Base-by-base conservation (phyloP, 1,140 invertebrate species). In the Leptestheria dahalacensis region DNA sequence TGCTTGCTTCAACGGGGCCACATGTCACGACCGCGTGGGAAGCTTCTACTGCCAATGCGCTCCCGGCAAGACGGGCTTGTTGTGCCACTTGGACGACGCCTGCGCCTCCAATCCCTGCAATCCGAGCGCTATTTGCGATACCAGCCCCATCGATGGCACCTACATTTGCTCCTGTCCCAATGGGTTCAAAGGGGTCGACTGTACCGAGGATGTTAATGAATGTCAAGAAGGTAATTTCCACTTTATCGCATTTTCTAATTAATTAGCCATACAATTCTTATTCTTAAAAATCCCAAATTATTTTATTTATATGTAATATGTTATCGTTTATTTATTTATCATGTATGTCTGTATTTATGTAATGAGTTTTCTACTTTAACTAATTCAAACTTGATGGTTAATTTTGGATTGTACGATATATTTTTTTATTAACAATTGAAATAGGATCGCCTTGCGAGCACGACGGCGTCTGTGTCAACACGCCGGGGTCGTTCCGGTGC, bases 71-170 rank as follows among this genome's bases (percentile, higher is more conserved):
- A 60, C 69, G 85, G 88, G 88, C 67, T 73, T 95, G 11, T 77
- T 96, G 1, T 98, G 94, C 66, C 94, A 98, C 69, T 74, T 97
- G 71, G 90, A 97, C 61, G 93, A 98, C 70, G 91, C 92, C 0
- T 98, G 94, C 70, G 88, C 88, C 0, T 91, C 88, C n/a, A 93
- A 91, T 74, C 94, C 94, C 0, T 98, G 94, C 69, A 89, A 94
- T 66, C 81, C 84, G 0, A 90, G 90, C 62, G 90, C 93, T 4
- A 88, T 88, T 63, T 97, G 94, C 68, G 89, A 96, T 70, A 97
- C 93, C 0, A 94, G 88, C 64, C 92, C 92, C 10, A 91, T 96
- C 63, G 91, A 93, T 67, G 91, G 94, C 0, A 89, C 88, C 3
- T 93, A 90, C 71, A 84, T 91, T 11, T 97, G 94, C 70, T 90